These are phyloP conservation scores for Dicyrtomina minuta DNA, from an alignment of 2,888 invertebrate genomes.

Conservation along the genomic window DNA sequence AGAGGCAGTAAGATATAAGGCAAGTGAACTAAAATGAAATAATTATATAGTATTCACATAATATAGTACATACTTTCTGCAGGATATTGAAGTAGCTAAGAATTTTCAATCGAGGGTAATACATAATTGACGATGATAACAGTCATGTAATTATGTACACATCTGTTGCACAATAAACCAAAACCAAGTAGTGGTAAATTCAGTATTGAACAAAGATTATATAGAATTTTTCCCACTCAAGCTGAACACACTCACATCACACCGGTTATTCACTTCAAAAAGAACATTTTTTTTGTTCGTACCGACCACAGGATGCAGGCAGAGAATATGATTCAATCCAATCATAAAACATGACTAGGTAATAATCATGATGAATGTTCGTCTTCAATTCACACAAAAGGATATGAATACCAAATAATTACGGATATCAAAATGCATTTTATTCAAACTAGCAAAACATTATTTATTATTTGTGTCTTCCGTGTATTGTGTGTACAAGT, in stretches of 20 bases:
- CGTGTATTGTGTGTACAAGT: background rate
- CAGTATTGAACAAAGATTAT: conserved; percentile 9
- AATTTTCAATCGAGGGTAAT: conserved; percentile 24
- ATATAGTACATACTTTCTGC: conserved; percentile 33
- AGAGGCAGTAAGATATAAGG: too few relatives aligned
- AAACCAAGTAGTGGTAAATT: conserved; percentile 1
- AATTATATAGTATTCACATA: background rate
- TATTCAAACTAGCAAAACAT: background rate
- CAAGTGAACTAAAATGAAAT: background rate
- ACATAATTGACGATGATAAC: conserved; percentile 2
- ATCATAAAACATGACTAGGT: conserved; percentile 10
- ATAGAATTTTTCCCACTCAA: conserved; percentile 1
- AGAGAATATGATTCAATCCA: conserved; percentile 1
- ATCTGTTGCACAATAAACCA: conserved; percentile 14
- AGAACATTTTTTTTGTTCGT: too few relatives aligned
- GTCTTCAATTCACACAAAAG: background rate
- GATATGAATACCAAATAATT: conserved; percentile 2
- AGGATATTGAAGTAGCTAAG: conserved; percentile 30
- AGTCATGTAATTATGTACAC: background rate
- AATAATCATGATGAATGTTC: conserved; percentile 8
- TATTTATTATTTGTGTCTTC: background rate
- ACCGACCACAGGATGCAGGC: background rate
- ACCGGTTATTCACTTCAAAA: background rate
- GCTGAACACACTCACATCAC: background rate
- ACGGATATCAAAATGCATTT: conserved; percentile 14